Conservation (phyloP, 2,797 vertebrate species). For the Artibeus jamaicensis region DNA sequence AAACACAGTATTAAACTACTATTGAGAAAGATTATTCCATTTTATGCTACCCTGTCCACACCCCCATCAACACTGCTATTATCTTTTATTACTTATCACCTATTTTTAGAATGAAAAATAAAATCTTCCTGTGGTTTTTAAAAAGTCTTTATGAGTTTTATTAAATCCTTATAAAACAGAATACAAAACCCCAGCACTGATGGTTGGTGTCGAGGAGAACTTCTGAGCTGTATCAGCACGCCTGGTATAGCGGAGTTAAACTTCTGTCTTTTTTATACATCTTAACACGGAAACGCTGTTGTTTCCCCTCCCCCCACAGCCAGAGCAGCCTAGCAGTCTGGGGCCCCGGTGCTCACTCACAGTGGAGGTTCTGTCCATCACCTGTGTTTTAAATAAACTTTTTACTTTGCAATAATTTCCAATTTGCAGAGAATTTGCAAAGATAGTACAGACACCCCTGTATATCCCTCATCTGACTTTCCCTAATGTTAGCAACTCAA, state of each 20-base stretch:
- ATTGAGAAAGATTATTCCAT: background rate
- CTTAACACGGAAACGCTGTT: background rate
- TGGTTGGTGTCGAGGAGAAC: conserved; percentile 83
- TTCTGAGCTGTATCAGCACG: conserved; percentile 81
- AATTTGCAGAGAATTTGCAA: background rate
- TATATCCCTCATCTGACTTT: background rate
- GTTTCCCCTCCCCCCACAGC: background rate
- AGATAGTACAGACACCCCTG: background rate
- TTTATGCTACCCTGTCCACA: background rate
- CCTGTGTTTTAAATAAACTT: background rate
- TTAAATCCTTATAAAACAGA: conserved; percentile 89
- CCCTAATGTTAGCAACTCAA: background rate
- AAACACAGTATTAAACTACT: background rate
- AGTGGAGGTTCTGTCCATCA: conserved; percentile 78
- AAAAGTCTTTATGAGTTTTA: conserved; percentile 81
- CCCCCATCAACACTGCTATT: background rate
- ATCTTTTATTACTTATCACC: background rate
- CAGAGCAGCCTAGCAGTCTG: background rate
- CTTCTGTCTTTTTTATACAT: background rate
- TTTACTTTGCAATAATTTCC: background rate
- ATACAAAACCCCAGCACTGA: conserved; percentile 87
- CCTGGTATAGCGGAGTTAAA: conserved; percentile 81
- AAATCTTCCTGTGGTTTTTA: background rate
- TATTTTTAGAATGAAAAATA: background rate
- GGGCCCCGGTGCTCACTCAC: conserved; percentile 72